Conservation (phyloP, 2,797 vertebrate genomes). For the Molossus alvarezi region DNA sequence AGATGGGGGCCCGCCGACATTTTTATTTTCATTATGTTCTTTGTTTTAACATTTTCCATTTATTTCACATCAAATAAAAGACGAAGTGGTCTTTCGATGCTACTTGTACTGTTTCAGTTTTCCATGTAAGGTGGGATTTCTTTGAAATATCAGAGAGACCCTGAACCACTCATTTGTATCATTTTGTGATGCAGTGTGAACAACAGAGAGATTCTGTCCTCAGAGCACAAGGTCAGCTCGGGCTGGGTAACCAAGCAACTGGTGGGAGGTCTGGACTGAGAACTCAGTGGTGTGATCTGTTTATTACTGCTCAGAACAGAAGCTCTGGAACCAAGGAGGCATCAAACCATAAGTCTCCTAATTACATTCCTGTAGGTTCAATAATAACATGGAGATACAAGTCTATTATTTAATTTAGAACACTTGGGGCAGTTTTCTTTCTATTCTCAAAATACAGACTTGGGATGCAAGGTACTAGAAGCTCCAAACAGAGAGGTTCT, state of each 20-base stretch:
- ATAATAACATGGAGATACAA: background rate
- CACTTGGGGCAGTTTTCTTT: background rate
- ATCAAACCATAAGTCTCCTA: background rate
- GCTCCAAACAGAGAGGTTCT: background rate
- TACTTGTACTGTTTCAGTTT: background rate
- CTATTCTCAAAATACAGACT: background rate
- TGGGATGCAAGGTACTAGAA: background rate
- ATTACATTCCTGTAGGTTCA: background rate
- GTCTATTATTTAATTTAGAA: background rate
- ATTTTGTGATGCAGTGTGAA: background rate
- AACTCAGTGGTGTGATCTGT: background rate
- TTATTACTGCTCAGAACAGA: conserved; percentile 47
- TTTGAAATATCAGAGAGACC: background rate
- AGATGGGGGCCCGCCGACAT: background rate
- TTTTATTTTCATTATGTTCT: background rate
- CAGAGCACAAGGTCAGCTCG: background rate
- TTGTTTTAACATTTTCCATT: background rate
- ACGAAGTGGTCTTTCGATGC: background rate
- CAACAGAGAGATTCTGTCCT: background rate
- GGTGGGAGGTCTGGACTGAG: background rate
- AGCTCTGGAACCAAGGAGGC: background rate
- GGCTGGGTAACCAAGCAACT: fast-evolving
- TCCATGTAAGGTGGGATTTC: background rate
- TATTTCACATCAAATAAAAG: conserved; percentile 20
- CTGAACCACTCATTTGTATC: background rate